Evolutionary conservation across 2,797 vertebrate genomes (phyloP).

Genomic region (Danio albolineatus): DNA sequence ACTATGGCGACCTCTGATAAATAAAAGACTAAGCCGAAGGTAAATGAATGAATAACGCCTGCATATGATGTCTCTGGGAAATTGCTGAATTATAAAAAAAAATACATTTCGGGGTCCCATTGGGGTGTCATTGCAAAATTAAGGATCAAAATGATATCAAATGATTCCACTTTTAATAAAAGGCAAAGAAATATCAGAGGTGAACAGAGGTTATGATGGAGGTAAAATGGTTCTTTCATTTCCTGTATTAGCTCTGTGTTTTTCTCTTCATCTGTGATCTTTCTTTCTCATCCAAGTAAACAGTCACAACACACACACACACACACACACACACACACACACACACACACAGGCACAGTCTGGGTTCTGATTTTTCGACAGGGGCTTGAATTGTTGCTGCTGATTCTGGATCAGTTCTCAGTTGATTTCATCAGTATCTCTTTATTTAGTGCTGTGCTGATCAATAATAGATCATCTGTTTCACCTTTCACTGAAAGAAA

Average conservation of each 20-base stretch:
- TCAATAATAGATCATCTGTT: conserved; percentile 7
- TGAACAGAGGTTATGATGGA: conserved; percentile 31
- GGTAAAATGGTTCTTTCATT: not conserved
- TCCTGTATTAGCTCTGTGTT: not conserved
- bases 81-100: not conserved
- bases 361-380: not conserved
- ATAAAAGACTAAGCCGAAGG: no score
- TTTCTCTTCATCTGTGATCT: conserved; percentile 1
- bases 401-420: not conserved
- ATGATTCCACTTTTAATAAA: not conserved
- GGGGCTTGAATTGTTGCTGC: conserved; percentile 7
- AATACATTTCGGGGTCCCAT: not conserved
- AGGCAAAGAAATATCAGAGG: not conserved
- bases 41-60: no score
- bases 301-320: conserved; percentile 6
- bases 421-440: not conserved
- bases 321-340: no score
- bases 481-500: not conserved
- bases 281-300: not conserved
- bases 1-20: no score
- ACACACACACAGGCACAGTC: no score
- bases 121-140: not conserved
- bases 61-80: no score
- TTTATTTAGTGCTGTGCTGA: not conserved
- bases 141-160: not conserved